Conservation (phyloP, 2,113 vertebrate genomes). For the Chaetura pelagica region DNA sequence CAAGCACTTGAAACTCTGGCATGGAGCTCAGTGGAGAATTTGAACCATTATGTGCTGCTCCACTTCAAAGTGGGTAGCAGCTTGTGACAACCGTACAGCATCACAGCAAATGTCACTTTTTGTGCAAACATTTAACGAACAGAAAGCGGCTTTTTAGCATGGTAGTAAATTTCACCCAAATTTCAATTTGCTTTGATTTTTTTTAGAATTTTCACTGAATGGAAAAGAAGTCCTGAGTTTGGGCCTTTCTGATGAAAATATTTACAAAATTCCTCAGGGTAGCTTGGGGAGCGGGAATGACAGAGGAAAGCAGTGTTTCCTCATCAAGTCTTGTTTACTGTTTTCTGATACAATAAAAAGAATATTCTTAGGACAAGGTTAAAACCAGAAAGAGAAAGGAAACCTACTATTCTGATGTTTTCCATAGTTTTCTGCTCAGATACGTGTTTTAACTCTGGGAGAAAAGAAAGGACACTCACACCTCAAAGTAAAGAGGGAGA, state of each 20-base stretch:
- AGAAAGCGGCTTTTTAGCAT: constrained; percentile 37
- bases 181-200: constrained; percentile 46
- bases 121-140: constrained; percentile 68
- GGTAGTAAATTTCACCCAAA: constrained; percentile 55
- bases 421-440: background rate
- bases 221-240: constrained; percentile 11
- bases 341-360: background rate
- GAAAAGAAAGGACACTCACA: background rate
- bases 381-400: background rate
- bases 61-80: constrained; percentile 64
- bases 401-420: background rate
- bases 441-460: background rate
- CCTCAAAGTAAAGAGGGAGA: background rate
- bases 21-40: constrained; percentile 48
- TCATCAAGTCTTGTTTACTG: background rate
- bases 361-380: background rate
- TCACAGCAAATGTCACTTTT: constrained; percentile 70
- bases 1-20: constrained; percentile 68
- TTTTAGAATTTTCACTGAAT: constrained; percentile 42
- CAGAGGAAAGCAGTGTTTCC: background rate
- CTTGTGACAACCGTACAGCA: constrained; percentile 58
- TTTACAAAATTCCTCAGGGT: constrained; percentile 1
- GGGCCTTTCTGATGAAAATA: constrained; percentile 9
- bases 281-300: background rate
- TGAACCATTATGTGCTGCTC: constrained; percentile 57